Base-by-base conservation (phyloP, 2,113 vertebrate species). In the Epinephelus fuscoguttatus region DNA sequence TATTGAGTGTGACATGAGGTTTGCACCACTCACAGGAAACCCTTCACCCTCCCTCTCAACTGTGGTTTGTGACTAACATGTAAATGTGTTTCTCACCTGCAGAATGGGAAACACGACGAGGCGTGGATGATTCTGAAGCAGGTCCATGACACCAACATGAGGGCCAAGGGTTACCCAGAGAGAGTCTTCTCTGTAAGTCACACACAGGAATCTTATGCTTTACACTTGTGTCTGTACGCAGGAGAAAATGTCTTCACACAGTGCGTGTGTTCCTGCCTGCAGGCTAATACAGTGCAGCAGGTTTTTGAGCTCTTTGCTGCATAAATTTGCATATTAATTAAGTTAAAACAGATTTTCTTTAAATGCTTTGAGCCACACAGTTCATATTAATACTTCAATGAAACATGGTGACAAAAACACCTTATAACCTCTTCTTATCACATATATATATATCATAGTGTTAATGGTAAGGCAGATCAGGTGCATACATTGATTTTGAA, bases 71-170 rank as follows among this genome's bases (percentile, higher is more conserved):
- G 13, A 33, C 30, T 53, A 64, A 82, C 17, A 59, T 33, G 30
- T 14, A 1, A 10, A 53, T 21, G 12, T 45, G 27, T 86, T 18
- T 69, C 11, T 3, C 0, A 52, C 45, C 59, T 93, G 0, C 91
- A 99, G 98, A 99, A 99, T 0, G 98, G 98, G 60, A 99, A 99
- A 72, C 98, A 99, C 0, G 98, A 99, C 0, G 98, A 99, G 86
- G 98, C 97, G 40, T 99, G 98, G 98, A 99, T 99, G 98, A 98
- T 99, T 73, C 96, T 99, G 91, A 99, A 99, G 93, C 98, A 99
- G 86, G 98, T 99, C 67, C 98, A 99, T 0, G 98, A 99, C 93
- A 99, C 97, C 93, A 99, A 99, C 96, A 99, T 99, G 98, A 94
- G 98, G 75, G 98, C 98, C 82, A 99, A 99, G 90, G 98, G 98